A percentile compares a stretch with the other conserved stretches of the same genome.
phyloP scores from a whole-genome alignment of 2,113 vertebrate genomes.

The Mugil cephalus region DNA sequence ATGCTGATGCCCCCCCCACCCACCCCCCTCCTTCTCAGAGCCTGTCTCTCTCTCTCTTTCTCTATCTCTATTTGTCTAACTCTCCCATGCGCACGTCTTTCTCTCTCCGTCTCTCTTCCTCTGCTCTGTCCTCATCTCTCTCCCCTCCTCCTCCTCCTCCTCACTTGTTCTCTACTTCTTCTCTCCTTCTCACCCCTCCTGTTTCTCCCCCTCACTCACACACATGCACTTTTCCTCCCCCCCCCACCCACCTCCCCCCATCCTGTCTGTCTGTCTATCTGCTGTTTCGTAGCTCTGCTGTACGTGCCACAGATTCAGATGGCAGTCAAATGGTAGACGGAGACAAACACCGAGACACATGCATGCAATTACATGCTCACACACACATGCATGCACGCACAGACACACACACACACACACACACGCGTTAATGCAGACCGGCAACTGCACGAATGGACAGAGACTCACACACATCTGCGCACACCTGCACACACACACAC shows the following conservation, averaged over 20 bases:
- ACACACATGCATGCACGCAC: conserved; percentile 11
- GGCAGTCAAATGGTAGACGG: conserved; percentile 72
- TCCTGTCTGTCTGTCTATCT: conserved; percentile 66
- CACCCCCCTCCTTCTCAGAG: conserved; percentile 12
- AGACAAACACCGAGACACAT: conserved; percentile 75
- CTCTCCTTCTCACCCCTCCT: conserved; percentile 24
- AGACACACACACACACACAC: conserved; percentile 15
- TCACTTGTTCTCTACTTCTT: conserved; percentile 23
- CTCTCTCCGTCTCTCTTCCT: conserved; percentile 47
- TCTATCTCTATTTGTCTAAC: conserved; percentile 71
- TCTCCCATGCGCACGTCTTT: conserved; percentile 57
- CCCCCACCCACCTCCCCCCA: neutral
- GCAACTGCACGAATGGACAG: conserved; percentile 32
- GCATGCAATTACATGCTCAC: conserved; percentile 74
- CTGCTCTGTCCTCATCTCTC: conserved; percentile 44
- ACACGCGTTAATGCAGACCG: conserved; percentile 2
- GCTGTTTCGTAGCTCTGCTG: conserved; percentile 66
- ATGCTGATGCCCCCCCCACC: conserved; percentile 68
- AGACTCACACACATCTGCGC: conserved; percentile 29
- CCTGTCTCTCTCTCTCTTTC: conserved; percentile 56
- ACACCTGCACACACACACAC: conserved; percentile 33
- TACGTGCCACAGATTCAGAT: conserved; percentile 81
- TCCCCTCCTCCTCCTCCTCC: conserved; percentile 31
- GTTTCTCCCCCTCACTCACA: neutral
- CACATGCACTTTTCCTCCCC: conserved; percentile 2